Evolutionary conservation across 2,797 vertebrate species (phyloP).

Genomic region (Phataginus tricuspis): DNA sequence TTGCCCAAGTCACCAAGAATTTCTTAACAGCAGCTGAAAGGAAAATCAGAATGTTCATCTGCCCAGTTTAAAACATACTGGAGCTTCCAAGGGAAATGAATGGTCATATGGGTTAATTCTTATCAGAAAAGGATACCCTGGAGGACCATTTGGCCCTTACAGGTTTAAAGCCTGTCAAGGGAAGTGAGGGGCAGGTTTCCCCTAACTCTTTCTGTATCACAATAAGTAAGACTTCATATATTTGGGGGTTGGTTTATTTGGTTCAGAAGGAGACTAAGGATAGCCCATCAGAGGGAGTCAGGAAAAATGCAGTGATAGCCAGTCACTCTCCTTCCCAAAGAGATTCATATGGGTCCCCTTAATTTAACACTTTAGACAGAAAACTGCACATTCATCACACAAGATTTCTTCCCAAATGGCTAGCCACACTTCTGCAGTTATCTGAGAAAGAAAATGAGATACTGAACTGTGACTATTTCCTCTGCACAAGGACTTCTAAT

Average conservation of each 20-base stretch:
- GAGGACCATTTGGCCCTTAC: not conserved
- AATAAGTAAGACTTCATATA: not conserved
- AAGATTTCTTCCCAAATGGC: not conserved
- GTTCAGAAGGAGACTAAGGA: not conserved
- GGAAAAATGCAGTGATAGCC: not conserved
- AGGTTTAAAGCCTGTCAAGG: not conserved
- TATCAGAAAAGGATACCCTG: not conserved
- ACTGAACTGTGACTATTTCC: slow-evolving; percentile 26
- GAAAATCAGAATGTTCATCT: not conserved
- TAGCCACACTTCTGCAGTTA: slow-evolving; percentile 12
- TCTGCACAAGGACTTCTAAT: not conserved
- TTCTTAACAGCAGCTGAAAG: not conserved
- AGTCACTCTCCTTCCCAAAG: not conserved
- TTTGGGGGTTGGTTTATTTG: not conserved
- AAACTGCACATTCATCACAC: slow-evolving; percentile 24
- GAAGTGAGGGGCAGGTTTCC: not conserved
- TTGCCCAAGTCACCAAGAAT: not conserved
- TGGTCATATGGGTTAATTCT: not conserved
- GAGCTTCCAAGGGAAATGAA: not conserved
- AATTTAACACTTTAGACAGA: slow-evolving; percentile 32
- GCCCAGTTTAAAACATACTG: not conserved
- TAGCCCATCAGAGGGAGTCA: not conserved
- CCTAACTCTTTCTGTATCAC: not conserved
- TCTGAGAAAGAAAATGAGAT: slow-evolving; percentile 27
- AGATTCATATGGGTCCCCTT: not conserved